Evolutionary conservation across 2,797 vertebrate genomes (phyloP), one percentile per base, ranked within the genome.

Genomic region (Calcarius lapponicus): DNA sequence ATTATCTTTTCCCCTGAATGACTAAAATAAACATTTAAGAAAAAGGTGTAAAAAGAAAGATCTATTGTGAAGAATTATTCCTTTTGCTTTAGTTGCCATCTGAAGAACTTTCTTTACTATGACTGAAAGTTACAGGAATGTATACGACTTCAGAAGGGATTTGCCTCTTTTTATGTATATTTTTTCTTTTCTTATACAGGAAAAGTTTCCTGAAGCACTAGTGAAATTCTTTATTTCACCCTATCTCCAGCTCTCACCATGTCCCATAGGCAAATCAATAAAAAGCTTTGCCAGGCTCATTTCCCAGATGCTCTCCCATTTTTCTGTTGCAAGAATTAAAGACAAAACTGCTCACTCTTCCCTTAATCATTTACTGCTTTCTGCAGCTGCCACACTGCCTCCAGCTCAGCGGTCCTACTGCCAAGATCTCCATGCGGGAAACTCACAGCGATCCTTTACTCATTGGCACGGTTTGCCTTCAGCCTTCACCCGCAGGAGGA

Each of bases 381-480:
- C 53, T 53, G 38, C 45, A 67, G 86, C 90, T 71, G 36, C 29
- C 56, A 25, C 48, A 7, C 3, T 51, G 58, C 69, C 60, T 74
- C 31, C 61, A 61, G 72, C 88, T 61, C 69, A 29, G 29, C n/a
- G 6, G 6, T 19, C 53, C 62, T 20, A 0, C 29, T 29, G 78
- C 86, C 78, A 11, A 12, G 32, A 24, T 32, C 45, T 29, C 54
- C 48, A 1, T 0, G 26, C 4, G 32, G 72, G 67, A 74, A 78
- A 78, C 22, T 8, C 78, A 1, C 7, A 6, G 42, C 4, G 2
- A 25, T 50, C 26, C 54, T 8, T 21, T 5, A 0, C 42, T 57
- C 1, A 0, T 26, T 38, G 32, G 62, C 74, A 11, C 0, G 1
- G 47, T 24, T 78, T n/a, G 29, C 45, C 58, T 22, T 32, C 7